phyloP scores from a whole-genome alignment of 2,113 vertebrate genomes.

The Poicephalus gulielmi region DNA sequence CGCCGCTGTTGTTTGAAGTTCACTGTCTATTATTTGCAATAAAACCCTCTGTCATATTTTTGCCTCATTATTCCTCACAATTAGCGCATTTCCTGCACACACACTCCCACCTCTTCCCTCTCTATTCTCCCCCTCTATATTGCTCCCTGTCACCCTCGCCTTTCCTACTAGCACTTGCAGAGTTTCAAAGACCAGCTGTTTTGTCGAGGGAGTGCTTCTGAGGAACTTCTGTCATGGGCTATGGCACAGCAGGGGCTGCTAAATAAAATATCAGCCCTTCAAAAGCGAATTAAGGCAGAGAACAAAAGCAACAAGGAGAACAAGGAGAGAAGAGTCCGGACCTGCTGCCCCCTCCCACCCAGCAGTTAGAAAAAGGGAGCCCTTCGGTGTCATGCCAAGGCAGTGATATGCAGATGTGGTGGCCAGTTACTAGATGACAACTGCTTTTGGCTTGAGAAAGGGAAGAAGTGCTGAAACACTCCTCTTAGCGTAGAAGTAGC shows the following conservation, averaged over 20 bases:
- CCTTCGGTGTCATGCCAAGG: background rate
- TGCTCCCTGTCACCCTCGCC: slow-evolving; percentile 60
- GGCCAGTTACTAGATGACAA: background rate
- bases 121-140: background rate
- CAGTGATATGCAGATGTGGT: background rate
- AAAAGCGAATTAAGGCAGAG: slow-evolving; percentile 74
- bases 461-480: background rate
- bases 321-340: slow-evolving; percentile 8
- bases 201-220: slow-evolving; percentile 74
- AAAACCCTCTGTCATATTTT: slow-evolving; percentile 81
- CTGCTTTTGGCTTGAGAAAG: background rate
- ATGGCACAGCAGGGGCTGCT: slow-evolving; percentile 73
- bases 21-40: slow-evolving; percentile 81
- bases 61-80: slow-evolving; percentile 82
- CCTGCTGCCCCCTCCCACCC: background rate
- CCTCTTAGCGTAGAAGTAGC: background rate
- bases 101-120: background rate
- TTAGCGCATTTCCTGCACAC: slow-evolving; percentile 63
- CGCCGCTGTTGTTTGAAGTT: slow-evolving; percentile 80
- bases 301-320: slow-evolving; percentile 65
- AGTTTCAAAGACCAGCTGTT: slow-evolving; percentile 83
- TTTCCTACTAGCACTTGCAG: slow-evolving; percentile 54
- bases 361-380: background rate
- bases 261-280: slow-evolving; percentile 82
- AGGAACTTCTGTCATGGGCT: slow-evolving; percentile 75